phyloP scores from a whole-genome alignment of 2,888 invertebrate genomes.

The Ischnus inquisitorius region DNA sequence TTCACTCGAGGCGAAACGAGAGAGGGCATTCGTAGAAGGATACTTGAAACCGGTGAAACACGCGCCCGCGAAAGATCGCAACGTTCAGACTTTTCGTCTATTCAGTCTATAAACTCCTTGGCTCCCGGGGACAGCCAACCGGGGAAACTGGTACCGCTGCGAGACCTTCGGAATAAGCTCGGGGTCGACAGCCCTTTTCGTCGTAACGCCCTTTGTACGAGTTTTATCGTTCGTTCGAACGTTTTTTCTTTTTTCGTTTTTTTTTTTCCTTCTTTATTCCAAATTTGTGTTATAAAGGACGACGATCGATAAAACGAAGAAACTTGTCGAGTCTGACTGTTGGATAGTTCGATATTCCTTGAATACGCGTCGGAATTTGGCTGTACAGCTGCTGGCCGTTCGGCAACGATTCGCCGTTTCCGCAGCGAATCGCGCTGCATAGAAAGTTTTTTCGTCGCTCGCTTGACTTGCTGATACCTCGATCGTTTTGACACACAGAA shows the following conservation, averaged over 20 bases:
- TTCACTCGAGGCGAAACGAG: slow-evolving; percentile 36
- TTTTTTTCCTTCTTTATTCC: background rate
- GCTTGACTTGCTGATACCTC: too few species aligned
- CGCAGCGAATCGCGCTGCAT: too few species aligned
- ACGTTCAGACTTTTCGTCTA: slow-evolving; percentile 31
- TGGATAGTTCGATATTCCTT: too few species aligned
- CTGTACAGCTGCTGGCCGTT: too few species aligned
- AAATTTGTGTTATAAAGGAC: slow-evolving; percentile 6
- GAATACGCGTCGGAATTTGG: background rate
- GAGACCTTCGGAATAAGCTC: slow-evolving; percentile 16
- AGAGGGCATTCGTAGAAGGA: slow-evolving; percentile 44
- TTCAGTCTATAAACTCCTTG: slow-evolving; percentile 11
- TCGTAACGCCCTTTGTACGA: slow-evolving; percentile 10
- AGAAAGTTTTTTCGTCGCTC: too few species aligned
- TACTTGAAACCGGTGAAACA: slow-evolving; percentile 33
- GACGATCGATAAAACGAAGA: background rate
- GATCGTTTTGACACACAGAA: too few species aligned
- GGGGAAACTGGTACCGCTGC: background rate
- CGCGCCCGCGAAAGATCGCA: slow-evolving; percentile 24
- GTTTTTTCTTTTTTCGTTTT: background rate
- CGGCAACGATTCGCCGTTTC: too few species aligned
- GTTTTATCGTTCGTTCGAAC: slow-evolving; percentile 30
- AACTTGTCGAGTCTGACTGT: background rate
- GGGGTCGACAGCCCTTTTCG: slow-evolving; percentile 31
- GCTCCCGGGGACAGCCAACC: background rate